Conservation (phyloP, 2,113 vertebrate genomes). For the Pyxicephalus adspersus region DNA sequence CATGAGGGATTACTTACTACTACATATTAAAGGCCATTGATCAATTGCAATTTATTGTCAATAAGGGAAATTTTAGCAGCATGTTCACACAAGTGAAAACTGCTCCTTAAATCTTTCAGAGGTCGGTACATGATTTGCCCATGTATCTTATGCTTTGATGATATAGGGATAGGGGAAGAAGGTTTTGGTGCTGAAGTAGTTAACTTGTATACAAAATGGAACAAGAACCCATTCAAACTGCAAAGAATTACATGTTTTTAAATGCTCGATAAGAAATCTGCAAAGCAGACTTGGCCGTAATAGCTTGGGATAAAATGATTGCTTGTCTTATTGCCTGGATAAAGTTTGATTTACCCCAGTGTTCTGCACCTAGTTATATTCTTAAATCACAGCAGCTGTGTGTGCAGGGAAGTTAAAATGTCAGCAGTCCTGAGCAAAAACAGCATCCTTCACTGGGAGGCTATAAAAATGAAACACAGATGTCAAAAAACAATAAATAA, state of each 20-base stretch:
- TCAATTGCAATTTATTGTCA: too few relatives aligned
- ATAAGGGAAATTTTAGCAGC: too few relatives aligned
- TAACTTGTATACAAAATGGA: too few relatives aligned
- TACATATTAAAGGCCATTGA: too few relatives aligned
- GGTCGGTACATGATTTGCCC: too few relatives aligned
- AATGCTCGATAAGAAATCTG: neutral
- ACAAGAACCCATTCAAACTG: neutral
- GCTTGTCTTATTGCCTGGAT: slow-evolving; percentile 16
- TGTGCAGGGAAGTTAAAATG: slow-evolving; percentile 49
- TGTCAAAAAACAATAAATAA: slow-evolving; percentile 34
- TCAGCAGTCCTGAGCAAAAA: slow-evolving; percentile 46
- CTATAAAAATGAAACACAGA: slow-evolving; percentile 45
- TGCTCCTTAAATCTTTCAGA: too few relatives aligned
- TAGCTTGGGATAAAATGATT: slow-evolving; percentile 6
- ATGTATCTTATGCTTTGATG: too few relatives aligned
- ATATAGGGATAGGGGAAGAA: too few relatives aligned
- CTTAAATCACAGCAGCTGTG: slow-evolving; percentile 50
- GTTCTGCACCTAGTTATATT: slow-evolving; percentile 40
- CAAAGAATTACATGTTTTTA: slow-evolving; percentile 11
- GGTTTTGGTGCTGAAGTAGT: too few relatives aligned
- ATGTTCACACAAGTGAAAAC: too few relatives aligned
- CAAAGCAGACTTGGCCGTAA: slow-evolving; percentile 6
- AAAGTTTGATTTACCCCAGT: slow-evolving; percentile 47
- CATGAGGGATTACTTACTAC: too few relatives aligned
- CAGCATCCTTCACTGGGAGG: slow-evolving; percentile 29